A percentile compares a stretch with the other conserved stretches of the same genome.
These are phyloP conservation scores for Trachelus iudaicus DNA, from an alignment of 2,888 invertebrate species.

Conservation along the genomic window DNA sequence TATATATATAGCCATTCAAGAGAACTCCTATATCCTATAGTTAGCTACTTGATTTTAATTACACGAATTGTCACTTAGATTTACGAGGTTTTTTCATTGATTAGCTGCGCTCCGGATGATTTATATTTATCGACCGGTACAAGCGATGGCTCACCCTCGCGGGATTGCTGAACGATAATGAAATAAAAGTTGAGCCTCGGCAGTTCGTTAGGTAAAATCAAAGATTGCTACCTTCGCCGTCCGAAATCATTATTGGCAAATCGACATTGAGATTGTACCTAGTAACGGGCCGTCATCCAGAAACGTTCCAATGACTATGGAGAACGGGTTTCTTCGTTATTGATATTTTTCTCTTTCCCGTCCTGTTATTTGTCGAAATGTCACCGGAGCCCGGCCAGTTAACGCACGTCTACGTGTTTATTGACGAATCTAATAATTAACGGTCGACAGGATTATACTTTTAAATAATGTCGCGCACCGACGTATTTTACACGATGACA, in stretches of 20 bases:
- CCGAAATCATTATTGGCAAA: not conserved
- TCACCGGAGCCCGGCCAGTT: not conserved
- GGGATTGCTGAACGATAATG: not conserved
- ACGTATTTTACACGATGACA: constrained; percentile 46
- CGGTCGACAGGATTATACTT: constrained; percentile 45
- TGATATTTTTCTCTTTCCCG: constrained; percentile 1
- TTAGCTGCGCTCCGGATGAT: constrained; percentile 30
- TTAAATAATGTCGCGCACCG: constrained; percentile 39
- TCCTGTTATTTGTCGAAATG: constrained; percentile 28
- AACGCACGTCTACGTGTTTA: constrained; percentile 12
- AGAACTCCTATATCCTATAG: constrained; percentile 23
- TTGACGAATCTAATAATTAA: constrained; percentile 45
- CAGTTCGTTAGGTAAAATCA: not conserved
- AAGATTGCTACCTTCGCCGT: not conserved
- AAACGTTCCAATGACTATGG: not conserved
- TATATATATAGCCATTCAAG: not conserved
- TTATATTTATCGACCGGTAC: constrained; percentile 40
- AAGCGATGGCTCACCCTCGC: not conserved
- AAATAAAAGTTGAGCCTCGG: not conserved
- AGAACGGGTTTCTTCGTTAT: constrained; percentile 21
- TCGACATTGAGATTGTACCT: not conserved
- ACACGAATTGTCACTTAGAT: constrained; percentile 49
- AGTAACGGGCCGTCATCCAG: not conserved
- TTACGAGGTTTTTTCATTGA: constrained; percentile 38
- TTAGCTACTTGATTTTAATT: constrained; percentile 52